These are phyloP conservation scores for Drosophila lini DNA, from an alignment of 1,140 invertebrate genomes.

Conservation along the genomic window DNA sequence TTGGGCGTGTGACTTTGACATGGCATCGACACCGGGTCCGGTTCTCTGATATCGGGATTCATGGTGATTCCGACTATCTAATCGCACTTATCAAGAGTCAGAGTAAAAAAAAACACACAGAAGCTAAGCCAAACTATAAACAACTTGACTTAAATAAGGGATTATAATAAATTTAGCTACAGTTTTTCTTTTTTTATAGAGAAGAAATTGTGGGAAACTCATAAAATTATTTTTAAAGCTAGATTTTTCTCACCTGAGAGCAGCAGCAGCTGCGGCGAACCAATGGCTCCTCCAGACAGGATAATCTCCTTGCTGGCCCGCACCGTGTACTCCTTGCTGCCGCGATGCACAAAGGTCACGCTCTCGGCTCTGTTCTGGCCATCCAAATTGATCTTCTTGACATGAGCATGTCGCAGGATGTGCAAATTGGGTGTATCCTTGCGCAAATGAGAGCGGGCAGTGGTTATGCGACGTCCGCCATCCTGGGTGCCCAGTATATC, in stretches of 20 bases:
- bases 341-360: constrained; percentile 90
- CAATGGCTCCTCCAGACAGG: constrained; percentile 86
- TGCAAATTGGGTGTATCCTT: constrained; percentile 90
- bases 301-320: constrained; percentile 84
- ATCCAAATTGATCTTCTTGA: constrained; percentile 90
- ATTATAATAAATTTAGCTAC: neutral
- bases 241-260: constrained; percentile 62
- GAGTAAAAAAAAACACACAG: constrained; percentile 3
- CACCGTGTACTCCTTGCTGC: constrained; percentile 78
- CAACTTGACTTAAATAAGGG: constrained; percentile 5
- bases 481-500: constrained; percentile 84
- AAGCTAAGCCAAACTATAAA: constrained; percentile 19
- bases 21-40: constrained; percentile 13
- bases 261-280: constrained; percentile 88
- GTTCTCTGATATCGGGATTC: constrained; percentile 25
- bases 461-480: constrained; percentile 86
- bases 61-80: constrained; percentile 30
- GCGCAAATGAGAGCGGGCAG: constrained; percentile 86
- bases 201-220: neutral
- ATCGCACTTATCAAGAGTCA: constrained; percentile 28
- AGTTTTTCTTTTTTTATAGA: neutral
- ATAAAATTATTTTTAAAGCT: neutral
- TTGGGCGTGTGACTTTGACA: constrained; percentile 25
- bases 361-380: constrained; percentile 89
- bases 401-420: constrained; percentile 90